Evolutionary conservation across 2,888 invertebrate species (phyloP).

Genomic region (Nomada fucata): DNA sequence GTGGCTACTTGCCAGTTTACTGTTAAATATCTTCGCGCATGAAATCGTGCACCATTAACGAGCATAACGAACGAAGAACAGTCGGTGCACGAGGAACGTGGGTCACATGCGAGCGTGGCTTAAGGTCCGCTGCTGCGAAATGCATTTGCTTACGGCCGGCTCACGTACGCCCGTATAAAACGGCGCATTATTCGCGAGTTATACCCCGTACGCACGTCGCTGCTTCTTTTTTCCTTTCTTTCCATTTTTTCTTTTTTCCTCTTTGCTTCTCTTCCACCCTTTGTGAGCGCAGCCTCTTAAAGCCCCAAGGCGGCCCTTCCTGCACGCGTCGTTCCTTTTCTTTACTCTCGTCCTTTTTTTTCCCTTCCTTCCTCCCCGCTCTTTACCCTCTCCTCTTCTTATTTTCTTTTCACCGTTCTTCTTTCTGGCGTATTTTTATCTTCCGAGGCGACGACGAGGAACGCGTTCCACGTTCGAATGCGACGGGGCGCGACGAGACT

Average conservation of each 20-base stretch:
- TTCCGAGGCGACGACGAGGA: conserved; percentile 4
- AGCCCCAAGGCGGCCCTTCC: conserved; percentile 62
- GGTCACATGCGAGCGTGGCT: conserved; percentile 50
- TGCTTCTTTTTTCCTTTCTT: conserved; percentile 45
- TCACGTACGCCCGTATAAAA: conserved; percentile 74
- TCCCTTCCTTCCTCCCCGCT: background rate
- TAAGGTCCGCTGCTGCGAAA: conserved; percentile 61
- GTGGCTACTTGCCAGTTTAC: conserved; percentile 10
- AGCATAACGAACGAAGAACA: conserved; percentile 38
- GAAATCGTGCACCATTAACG: conserved; percentile 38
- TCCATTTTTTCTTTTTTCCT: background rate
- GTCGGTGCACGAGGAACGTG: conserved; percentile 15
- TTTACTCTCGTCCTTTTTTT: background rate
- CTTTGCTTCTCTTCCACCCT: conserved; percentile 32
- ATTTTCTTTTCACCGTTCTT: conserved; percentile 6
- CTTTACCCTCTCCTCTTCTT: background rate
- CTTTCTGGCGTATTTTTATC: conserved; percentile 13
- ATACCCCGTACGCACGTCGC: conserved; percentile 70
- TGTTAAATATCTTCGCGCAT: conserved; percentile 26
- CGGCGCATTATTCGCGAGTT: conserved; percentile 76
- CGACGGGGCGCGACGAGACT: background rate
- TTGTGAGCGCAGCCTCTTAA: conserved; percentile 64
- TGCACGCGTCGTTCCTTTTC: conserved; percentile 57
- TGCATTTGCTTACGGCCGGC: conserved; percentile 70
- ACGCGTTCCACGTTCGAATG: conserved; percentile 61